Conservation (phyloP, 2,113 vertebrate species). For the Carettochelys insculpta region DNA sequence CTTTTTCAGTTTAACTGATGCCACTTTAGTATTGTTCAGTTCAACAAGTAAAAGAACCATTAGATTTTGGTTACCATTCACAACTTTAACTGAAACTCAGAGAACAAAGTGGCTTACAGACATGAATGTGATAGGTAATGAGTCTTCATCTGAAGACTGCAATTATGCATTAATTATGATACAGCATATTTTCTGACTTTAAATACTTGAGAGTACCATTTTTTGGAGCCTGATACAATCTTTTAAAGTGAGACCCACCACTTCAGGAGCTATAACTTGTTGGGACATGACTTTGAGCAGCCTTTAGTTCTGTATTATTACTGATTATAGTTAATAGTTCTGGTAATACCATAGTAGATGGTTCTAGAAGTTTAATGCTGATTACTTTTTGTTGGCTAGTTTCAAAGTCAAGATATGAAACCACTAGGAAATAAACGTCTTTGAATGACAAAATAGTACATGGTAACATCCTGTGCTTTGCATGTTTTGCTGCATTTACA, state of each 20-base stretch:
- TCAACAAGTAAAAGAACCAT: background rate
- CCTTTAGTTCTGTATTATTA: background rate
- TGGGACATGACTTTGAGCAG: background rate
- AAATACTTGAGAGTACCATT: fast-evolving
- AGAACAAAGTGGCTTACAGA: background rate
- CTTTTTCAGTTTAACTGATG: background rate
- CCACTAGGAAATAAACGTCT: background rate
- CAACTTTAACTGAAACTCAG: background rate
- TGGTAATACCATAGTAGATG: background rate
- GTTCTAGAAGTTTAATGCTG: background rate
- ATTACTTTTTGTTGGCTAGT: background rate
- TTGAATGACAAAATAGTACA: background rate
- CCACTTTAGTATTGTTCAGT: background rate
- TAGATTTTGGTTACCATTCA: background rate
- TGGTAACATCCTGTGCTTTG: background rate
- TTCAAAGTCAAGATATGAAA: background rate
- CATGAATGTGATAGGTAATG: background rate
- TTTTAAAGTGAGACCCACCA: background rate
- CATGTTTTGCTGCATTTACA: background rate
- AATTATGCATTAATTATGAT: background rate
- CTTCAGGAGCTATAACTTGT: background rate
- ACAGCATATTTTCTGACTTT: fast-evolving
- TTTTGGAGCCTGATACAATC: fast-evolving
- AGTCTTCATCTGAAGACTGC: background rate
- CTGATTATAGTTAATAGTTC: background rate